These are phyloP conservation scores for Arctia plantaginis DNA, from an alignment of 2,888 invertebrate genomes.

Conservation along the genomic window DNA sequence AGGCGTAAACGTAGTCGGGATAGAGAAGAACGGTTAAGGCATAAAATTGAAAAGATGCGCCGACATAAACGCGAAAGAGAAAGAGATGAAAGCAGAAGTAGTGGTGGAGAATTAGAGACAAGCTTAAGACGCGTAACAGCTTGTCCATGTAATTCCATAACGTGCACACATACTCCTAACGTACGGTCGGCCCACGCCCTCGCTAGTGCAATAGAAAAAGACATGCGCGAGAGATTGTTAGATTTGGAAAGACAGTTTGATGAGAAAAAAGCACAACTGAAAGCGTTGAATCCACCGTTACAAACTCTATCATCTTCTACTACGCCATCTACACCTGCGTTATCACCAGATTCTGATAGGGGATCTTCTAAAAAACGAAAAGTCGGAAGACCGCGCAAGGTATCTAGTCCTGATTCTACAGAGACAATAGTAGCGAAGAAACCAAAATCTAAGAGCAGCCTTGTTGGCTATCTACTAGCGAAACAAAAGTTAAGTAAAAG, in stretches of 20 bases:
- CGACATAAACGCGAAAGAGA: slow-evolving; percentile 78
- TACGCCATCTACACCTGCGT: slow-evolving; percentile 78
- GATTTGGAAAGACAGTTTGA: slow-evolving; percentile 93
- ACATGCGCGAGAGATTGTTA: slow-evolving; percentile 93
- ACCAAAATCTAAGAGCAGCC: slow-evolving; percentile 89
- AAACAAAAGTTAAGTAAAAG: slow-evolving; percentile 86
- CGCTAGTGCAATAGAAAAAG: slow-evolving; percentile 92
- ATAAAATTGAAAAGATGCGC: slow-evolving; percentile 81
- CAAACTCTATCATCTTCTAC: slow-evolving; percentile 73
- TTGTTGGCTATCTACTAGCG: slow-evolving; percentile 89
- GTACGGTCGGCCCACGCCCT: slow-evolving; percentile 85
- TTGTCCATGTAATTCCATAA: slow-evolving; percentile 68
- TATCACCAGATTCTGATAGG: slow-evolving; percentile 81
- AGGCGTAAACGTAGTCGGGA: slow-evolving; percentile 75
- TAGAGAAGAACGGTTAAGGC: slow-evolving; percentile 74
- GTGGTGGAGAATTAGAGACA: slow-evolving; percentile 77
- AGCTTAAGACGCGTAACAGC: slow-evolving; percentile 77
- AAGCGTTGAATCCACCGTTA: slow-evolving; percentile 88
- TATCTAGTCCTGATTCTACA: slow-evolving; percentile 88
- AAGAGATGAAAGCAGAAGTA: slow-evolving; percentile 64
- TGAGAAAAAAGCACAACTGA: slow-evolving; percentile 94
- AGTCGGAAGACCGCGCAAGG: slow-evolving; percentile 92
- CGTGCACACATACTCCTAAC: slow-evolving; percentile 68
- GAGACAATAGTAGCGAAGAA: slow-evolving; percentile 95
- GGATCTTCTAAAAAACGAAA: slow-evolving; percentile 92